Evolutionary conservation across 2,113 vertebrate species (phyloP), one percentile per base, ranked within the genome.

Genomic region (Poicephalus gulielmi): DNA sequence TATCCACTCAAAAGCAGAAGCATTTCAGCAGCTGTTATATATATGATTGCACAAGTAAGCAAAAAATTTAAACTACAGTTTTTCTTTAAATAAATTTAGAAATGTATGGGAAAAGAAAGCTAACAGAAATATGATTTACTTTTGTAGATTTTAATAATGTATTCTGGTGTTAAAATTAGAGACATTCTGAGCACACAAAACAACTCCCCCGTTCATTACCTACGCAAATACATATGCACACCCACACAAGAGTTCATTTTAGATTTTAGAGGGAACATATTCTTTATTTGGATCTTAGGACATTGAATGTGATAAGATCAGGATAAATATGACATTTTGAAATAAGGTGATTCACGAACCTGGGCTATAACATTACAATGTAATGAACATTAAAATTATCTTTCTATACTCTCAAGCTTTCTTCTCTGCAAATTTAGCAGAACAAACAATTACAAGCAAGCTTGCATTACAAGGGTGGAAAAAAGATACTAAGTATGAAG

Each of bases 141-240:
- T 92, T 66, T 74, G n/a, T 43, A 81, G 13, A 50, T 70, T 90
- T 96, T 67, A 83, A 59, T 70, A 63, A 52, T 24, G 3, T 18
- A 41, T 53, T 64, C 5, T 6, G 13, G 8, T 66, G 13, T 83
- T 69, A 43, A 74, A 69, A 50, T 55, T 27, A 64, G 18, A 27
- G 9, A 64, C 2, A 1, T 76, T 83, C 11, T 60, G 20, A 83
- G 28, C 4, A 74, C 50, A 83, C 5, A 77, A n/a, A 20, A 10
- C 8, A 18, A 39, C 3, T 0, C 0, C 1, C 2, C 46, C 6
- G 6, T 39, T 59, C 6, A 55, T 46, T 66, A 66, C 30, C 20
- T 66, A 7, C 49, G 85, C 11, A 82, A 86, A 84, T 5, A 39
- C 1, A 2, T 13, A 7, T 46, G 20, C 25, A 75, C 22, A 53